A percentile compares a stretch with the other conserved stretches of the same genome.
phyloP scores from a whole-genome alignment of 1,140 invertebrate genomes.

The Parasteatoda tepidariorum region DNA sequence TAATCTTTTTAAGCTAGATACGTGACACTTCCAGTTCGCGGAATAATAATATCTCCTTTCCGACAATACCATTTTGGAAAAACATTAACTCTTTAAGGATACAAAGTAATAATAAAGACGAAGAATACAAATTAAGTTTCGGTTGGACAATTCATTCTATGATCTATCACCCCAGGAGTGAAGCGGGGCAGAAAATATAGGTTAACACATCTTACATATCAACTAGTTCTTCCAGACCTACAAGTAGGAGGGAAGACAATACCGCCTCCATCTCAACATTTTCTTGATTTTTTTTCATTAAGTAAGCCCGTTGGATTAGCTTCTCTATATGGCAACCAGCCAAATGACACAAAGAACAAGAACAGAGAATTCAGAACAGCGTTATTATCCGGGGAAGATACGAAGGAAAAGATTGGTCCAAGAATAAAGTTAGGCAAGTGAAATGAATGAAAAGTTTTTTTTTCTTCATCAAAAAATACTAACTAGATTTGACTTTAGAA shows the following conservation, averaged over 20 bases:
- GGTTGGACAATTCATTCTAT: not conserved
- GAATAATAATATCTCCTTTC: too few species aligned
- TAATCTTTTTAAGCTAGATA: too few species aligned
- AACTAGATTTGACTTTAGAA: too few species aligned
- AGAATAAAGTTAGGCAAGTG: constrained; percentile 21
- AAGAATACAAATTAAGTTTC: not conserved
- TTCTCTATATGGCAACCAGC: constrained; percentile 13
- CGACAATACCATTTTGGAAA: too few species aligned
- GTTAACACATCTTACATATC: constrained; percentile 28
- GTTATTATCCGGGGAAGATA: not conserved
- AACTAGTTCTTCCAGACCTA: constrained; percentile 21
- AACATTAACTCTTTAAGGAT: not conserved
- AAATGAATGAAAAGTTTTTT: too few species aligned
- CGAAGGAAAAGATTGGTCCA: not conserved
- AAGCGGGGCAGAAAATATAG: constrained; percentile 2
- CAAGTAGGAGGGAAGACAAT: constrained; percentile 22
- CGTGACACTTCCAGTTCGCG: too few species aligned
- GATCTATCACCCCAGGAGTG: not conserved
- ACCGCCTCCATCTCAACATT: not conserved
- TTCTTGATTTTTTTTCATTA: not conserved
- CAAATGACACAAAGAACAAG: constrained; percentile 30
- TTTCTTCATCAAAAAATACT: too few species aligned
- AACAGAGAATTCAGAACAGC: not conserved
- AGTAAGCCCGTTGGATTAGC: constrained; percentile 22
- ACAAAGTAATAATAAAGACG: not conserved